Base-by-base conservation (phyloP, 1,140 invertebrate species). In the Ceratina japonica region DNA sequence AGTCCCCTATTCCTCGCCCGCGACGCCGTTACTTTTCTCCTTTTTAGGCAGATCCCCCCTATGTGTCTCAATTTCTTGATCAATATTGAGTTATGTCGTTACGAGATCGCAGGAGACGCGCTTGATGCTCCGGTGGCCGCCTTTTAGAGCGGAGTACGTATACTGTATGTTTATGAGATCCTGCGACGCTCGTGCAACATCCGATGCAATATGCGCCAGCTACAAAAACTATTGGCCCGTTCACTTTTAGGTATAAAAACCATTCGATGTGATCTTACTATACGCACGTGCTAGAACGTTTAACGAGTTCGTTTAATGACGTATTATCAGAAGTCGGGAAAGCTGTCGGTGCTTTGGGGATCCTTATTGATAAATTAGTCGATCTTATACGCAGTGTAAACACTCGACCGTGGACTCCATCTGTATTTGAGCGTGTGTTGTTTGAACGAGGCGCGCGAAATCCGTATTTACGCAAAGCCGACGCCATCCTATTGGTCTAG, bases 391-490 rank as follows among this genome's bases (percentile, higher is more conserved):
- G 81, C 86, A 79, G 82, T 80, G 89, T 80, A 92, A 93, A 92
- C 86, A 90, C 81, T 88, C 81, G 81, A 69, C 81, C 73, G 75
- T 78, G 85, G 90, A 90, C 90, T 91, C 90, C 92, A 92, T 93
- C 91, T 93, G 92, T 92, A 91, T 92, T 92, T 92, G 89, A 89
- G 86, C 91, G 86, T 81, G 77, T 83, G 85, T 88, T 92, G 89
- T 92, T 92, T 92, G 87, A 92, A 91, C 89, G 89, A 83, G 81
- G 82, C 89, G 91, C 88, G 90, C 87, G 86, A 92, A 92, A 92
- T 92, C 91, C 88, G 87, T 92, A 91, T 92, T 92, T 92, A 90
- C 91, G 89, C 84, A 91, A 91, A 92, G 88, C 84, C 76, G 83
- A 84, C 83, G 86, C 86, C 79, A 85, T 85, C 85, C 75, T 87